Percentiles rank a stretch among this genome's conserved stretches.
phyloP scores from a whole-genome alignment of 1,140 invertebrate species.

The Drosophila suzukii region DNA sequence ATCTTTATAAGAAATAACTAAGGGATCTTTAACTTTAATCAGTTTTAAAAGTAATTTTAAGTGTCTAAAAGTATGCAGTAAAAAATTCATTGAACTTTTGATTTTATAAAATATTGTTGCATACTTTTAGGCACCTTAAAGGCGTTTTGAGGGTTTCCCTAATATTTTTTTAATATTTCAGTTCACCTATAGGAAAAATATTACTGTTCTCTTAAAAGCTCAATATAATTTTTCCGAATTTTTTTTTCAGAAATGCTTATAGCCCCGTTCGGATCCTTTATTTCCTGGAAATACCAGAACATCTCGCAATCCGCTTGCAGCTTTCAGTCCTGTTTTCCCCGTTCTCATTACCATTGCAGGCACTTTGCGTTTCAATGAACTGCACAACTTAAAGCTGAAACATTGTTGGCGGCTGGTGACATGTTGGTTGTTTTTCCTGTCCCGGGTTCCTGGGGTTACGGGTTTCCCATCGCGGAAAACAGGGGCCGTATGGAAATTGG shows the following conservation, averaged over 20 bases:
- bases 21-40: too few species aligned
- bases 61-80: too few species aligned
- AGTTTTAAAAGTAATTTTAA: too few species aligned
- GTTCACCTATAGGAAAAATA: too few species aligned
- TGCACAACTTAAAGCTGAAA: constrained; percentile 41
- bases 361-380: constrained; percentile 40
- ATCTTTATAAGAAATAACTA: not conserved
- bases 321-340: constrained; percentile 6
- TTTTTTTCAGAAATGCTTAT: constrained; percentile 8
- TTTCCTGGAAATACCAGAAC: constrained; percentile 4
- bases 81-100: too few species aligned
- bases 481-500: constrained; percentile 29
- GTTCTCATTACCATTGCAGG: constrained; percentile 34
- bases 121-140: too few species aligned
- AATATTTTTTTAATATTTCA: not conserved
- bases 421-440: constrained; percentile 33
- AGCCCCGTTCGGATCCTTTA: constrained; percentile 2
- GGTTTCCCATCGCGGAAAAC: constrained; percentile 19
- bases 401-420: constrained; percentile 32
- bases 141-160: too few species aligned
- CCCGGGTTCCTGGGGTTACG: constrained; percentile 1
- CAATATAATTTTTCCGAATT: constrained; percentile 1
- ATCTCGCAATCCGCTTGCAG: constrained; percentile 21
- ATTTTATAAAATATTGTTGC: too few species aligned
- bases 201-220: too few species aligned